Conservation (phyloP, 2,797 vertebrate genomes). For the Characodon lateralis region DNA sequence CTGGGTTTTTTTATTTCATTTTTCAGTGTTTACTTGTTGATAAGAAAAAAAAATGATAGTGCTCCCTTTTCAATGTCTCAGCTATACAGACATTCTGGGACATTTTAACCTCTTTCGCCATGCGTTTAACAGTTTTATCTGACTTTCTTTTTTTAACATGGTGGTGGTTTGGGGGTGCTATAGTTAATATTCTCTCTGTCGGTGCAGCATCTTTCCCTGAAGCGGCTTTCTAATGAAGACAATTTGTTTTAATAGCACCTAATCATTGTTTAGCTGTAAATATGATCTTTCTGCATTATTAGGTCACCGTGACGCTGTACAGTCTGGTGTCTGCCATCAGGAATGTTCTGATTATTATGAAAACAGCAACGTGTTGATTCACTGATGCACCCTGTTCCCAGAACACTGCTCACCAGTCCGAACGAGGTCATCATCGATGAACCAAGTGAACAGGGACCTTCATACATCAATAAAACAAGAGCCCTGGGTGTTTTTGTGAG, state of each 20-base stretch:
- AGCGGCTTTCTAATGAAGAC: background rate
- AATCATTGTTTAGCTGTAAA: background rate
- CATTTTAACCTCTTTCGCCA: too few species aligned
- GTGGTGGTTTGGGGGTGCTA: too few species aligned
- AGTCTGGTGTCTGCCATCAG: background rate
- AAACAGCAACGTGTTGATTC: background rate
- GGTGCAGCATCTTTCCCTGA: background rate
- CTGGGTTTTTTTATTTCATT: too few species aligned
- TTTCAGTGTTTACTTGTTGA: too few species aligned
- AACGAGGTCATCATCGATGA: constrained; percentile 37
- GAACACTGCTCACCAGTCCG: background rate
- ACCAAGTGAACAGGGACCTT: constrained; percentile 38
- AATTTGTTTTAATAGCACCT: background rate
- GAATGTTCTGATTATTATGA: constrained; percentile 22
- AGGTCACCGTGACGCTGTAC: background rate
- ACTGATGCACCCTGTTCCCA: constrained; percentile 1
- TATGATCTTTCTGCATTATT: background rate
- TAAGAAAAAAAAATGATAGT: too few species aligned
- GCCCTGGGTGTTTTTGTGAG: constrained; percentile 7
- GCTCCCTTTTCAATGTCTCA: too few species aligned
- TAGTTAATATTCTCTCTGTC: too few species aligned
- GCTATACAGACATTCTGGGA: too few species aligned
- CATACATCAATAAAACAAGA: constrained; percentile 53
- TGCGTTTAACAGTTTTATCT: too few species aligned
- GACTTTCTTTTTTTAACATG: too few species aligned